These are phyloP conservation scores for Tauraco hartlaubi DNA, from an alignment of 2,797 vertebrate species.

Conservation along the genomic window DNA sequence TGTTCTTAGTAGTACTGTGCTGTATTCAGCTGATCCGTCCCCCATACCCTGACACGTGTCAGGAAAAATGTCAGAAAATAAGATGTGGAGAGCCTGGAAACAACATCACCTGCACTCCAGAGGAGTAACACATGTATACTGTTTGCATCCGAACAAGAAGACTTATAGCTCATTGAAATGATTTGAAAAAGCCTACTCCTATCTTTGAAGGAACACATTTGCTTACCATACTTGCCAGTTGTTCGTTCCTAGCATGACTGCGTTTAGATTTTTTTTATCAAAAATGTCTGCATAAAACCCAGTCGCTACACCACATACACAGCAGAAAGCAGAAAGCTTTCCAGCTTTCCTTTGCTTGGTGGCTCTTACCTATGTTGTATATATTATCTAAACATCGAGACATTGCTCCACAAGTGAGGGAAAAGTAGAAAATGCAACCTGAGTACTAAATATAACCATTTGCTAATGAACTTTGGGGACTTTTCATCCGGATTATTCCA, in stretches of 20 bases:
- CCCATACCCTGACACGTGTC: fast-evolving
- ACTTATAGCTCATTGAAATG: background rate
- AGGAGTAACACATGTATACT: background rate
- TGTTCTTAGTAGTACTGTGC: background rate
- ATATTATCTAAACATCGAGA: background rate
- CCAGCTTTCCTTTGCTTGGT: background rate
- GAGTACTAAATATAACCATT: background rate
- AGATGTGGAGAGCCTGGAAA: background rate
- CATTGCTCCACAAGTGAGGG: background rate
- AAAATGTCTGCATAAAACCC: background rate
- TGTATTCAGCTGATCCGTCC: background rate
- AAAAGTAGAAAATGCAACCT: background rate
- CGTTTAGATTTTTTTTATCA: background rate
- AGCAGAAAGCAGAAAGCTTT: background rate
- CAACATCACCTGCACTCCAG: background rate
- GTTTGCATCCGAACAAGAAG: background rate
- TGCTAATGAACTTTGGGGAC: background rate
- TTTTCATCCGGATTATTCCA: background rate
- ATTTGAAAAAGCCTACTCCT: background rate
- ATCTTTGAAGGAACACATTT: background rate
- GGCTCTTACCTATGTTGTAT: background rate
- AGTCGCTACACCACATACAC: background rate
- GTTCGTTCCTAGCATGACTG: background rate
- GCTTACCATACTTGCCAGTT: background rate
- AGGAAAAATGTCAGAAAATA: background rate